Evolutionary conservation across 2,113 vertebrate genomes (phyloP), one percentile per base, ranked within the genome.

Genomic region (Danionella cerebrum): DNA sequence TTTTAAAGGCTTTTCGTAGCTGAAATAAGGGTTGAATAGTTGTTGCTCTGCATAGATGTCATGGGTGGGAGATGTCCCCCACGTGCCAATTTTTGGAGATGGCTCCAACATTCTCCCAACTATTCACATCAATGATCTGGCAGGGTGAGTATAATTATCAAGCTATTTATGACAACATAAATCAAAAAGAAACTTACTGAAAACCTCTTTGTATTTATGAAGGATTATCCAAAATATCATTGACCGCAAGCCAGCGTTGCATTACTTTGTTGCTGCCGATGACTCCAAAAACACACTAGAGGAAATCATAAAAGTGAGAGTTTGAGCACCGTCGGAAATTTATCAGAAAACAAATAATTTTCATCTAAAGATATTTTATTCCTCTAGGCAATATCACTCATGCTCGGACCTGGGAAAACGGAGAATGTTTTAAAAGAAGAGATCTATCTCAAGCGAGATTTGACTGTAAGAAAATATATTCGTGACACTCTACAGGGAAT

Each of bases 71-170:
- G 83, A 89, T 11, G 73, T 78, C 12, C 57, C 79, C 2, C 70
- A 71, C 13, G 71, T 95, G 55, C 88, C 92, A 2, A 78, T 94
- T 35, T 98, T 91, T 84, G 95, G 91, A 76, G 82, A 90, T 0
- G 95, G 94, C 58, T 76, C 48, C 2, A 98, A 97, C 76, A 18
- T 89, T 6, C 31, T 96, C 64, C 96, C 96, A 24, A 84, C 84
- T 0, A 93, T 98, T 83, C 93, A 98, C 54, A 57, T 98, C 73
- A 76, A 55, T 31, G 95, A 98, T 67, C 87, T 98, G 57, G 92
- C 94, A 38, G 84, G 79, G 95, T 97, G 65, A 77, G 88, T 76
- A 2, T 19, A 11, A 29, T 75, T 53, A 24, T 45, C 2, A 5
- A 44, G 36, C 14, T 51, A 33, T 24, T 60, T 8, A n/a, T 18